Conservation (phyloP, 2,113 vertebrate species). For the Pterocles burchelli region DNA sequence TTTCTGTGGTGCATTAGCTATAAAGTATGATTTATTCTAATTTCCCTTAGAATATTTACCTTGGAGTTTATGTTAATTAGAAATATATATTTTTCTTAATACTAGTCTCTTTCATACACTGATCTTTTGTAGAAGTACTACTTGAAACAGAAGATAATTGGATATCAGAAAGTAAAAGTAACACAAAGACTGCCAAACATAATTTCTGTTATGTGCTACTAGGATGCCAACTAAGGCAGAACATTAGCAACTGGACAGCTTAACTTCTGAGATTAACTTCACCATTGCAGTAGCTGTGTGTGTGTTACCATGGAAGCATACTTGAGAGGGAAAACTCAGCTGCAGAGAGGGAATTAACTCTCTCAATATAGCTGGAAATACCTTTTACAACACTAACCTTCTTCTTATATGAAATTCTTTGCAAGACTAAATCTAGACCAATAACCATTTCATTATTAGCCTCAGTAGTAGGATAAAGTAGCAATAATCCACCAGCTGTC, state of each 20-base stretch:
- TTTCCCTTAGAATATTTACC: neutral
- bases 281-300: neutral
- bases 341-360: neutral
- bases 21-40: neutral
- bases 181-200: neutral
- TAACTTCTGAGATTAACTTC: neutral
- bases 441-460: neutral
- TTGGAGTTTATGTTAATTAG: neutral
- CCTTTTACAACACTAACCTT: neutral
- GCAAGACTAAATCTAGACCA: neutral
- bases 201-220: neutral
- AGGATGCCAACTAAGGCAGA: neutral
- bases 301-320: conserved; percentile 48
- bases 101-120: neutral
- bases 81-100: neutral
- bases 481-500: neutral
- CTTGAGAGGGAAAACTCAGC: neutral
- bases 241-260: neutral
- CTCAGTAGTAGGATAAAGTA: neutral
- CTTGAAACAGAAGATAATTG: neutral
- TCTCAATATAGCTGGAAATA: neutral
- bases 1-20: neutral
- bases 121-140: neutral
- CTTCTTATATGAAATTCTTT: neutral
- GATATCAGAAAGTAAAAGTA: neutral